Evolutionary conservation across 2,797 vertebrate genomes (phyloP).

Genomic region (Champsocephalus gunnari): DNA sequence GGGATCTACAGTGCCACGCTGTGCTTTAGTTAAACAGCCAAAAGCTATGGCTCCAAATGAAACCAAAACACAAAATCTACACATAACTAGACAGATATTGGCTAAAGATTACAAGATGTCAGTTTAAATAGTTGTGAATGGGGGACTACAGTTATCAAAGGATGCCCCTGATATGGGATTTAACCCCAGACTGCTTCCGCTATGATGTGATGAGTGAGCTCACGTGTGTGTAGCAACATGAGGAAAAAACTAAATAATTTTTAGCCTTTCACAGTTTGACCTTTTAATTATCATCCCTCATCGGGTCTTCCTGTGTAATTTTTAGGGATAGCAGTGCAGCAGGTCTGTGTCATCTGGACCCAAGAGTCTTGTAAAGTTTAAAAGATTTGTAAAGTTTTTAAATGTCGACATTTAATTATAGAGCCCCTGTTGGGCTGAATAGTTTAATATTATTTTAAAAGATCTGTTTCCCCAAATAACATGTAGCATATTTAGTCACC

Average conservation of each 20-base stretch:
- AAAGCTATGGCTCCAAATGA: slow-evolving; percentile 41
- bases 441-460: slow-evolving; percentile 32
- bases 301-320: slow-evolving; percentile 41
- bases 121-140: slow-evolving; percentile 10
- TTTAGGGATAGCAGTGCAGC: slow-evolving; percentile 26
- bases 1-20: slow-evolving; percentile 22
- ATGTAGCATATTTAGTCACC: background rate
- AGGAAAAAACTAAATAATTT: background rate
- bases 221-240: background rate
- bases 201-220: background rate
- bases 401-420: slow-evolving; percentile 63
- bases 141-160: background rate
- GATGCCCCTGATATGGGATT: slow-evolving; percentile 12
- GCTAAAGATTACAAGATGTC: slow-evolving; percentile 25
- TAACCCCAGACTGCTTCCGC: background rate
- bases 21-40: slow-evolving; percentile 40
- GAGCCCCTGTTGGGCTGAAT: slow-evolving; percentile 27
- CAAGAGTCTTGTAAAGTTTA: slow-evolving; percentile 30
- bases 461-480: slow-evolving; percentile 8
- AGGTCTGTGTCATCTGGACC: slow-evolving; percentile 36
- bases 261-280: slow-evolving; percentile 46
- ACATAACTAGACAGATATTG: slow-evolving; percentile 25
- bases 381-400: slow-evolving; percentile 15
- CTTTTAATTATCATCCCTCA: slow-evolving; percentile 64
- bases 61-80: slow-evolving; percentile 14